Conservation (phyloP, 1,140 invertebrate genomes). For the Orussus abietinus region DNA sequence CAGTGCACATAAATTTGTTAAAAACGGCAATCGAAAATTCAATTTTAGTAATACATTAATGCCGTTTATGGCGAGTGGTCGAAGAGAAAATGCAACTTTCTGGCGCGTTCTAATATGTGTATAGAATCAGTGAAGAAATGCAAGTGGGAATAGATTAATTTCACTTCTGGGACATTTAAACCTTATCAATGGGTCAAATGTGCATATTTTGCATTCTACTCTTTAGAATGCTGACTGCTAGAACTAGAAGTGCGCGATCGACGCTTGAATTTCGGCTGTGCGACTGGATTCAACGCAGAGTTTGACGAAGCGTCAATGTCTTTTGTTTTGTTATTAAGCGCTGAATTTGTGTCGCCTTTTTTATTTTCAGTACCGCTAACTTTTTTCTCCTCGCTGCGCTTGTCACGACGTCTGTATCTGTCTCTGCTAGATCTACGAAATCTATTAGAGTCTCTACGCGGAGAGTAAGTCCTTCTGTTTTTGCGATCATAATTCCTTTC, state of each 20-base stretch:
- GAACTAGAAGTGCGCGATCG: slow-evolving; percentile 37
- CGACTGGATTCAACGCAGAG: too few species aligned
- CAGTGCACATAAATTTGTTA: too few species aligned
- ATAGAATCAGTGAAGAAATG: too few species aligned
- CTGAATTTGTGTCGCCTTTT: slow-evolving; percentile 21
- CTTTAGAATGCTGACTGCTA: slow-evolving; percentile 39
- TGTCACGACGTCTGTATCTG: slow-evolving; percentile 27
- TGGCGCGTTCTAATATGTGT: too few species aligned
- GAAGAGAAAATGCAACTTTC: too few species aligned
- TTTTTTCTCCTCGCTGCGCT: slow-evolving; percentile 19
- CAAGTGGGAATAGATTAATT: too few species aligned
- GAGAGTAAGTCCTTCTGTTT: slow-evolving; percentile 33
- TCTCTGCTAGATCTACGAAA: slow-evolving; percentile 27
- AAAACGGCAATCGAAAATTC: too few species aligned
- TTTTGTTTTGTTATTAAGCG: slow-evolving; percentile 16
- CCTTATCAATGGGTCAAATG: too few species aligned
- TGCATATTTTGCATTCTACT: slow-evolving; percentile 18
- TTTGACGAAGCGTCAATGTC: slow-evolving; percentile 11
- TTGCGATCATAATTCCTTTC: slow-evolving; percentile 30
- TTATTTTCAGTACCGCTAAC: slow-evolving; percentile 18
- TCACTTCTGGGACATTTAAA: too few species aligned
- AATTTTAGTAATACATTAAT: too few species aligned
- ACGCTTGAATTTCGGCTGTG: slow-evolving; percentile 39
- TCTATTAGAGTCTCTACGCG: slow-evolving; percentile 29
- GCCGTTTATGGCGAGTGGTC: too few species aligned